A percentile compares a stretch with the other conserved stretches of the same genome.
Evolutionary conservation across 1,140 invertebrate species (phyloP).

Genomic region (Lerema accius): DNA sequence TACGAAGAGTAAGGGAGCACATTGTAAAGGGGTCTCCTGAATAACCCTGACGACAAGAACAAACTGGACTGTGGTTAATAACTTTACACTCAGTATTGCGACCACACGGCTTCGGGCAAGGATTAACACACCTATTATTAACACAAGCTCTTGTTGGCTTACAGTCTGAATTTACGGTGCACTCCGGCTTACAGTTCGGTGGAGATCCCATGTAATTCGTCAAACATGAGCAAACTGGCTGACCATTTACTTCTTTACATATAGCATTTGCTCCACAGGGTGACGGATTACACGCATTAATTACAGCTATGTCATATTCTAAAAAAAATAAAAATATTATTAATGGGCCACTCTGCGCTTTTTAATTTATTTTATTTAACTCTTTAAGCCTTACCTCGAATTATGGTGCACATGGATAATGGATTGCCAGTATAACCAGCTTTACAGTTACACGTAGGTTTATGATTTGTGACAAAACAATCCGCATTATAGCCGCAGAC

Average conservation of each 20-base stretch:
- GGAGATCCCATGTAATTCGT: slow-evolving; percentile 83
- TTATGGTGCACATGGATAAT: slow-evolving; percentile 84
- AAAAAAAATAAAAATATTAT: slow-evolving; percentile 42
- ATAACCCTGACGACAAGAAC: slow-evolving; percentile 82
- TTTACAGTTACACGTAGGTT: slow-evolving; percentile 90
- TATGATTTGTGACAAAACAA: slow-evolving; percentile 90
- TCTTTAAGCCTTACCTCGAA: slow-evolving; percentile 55
- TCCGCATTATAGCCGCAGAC: slow-evolving; percentile 91
- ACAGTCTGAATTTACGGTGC: slow-evolving; percentile 86
- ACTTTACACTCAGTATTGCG: slow-evolving; percentile 83
- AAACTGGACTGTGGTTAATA: slow-evolving; percentile 84
- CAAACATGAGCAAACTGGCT: slow-evolving; percentile 85
- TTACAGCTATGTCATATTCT: slow-evolving; percentile 53
- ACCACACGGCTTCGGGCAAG: slow-evolving; percentile 84
- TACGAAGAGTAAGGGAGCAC: slow-evolving; percentile 84
- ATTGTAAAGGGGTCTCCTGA: slow-evolving; percentile 84
- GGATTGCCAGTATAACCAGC: slow-evolving; percentile 90
- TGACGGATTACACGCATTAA: slow-evolving; percentile 83
- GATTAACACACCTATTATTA: slow-evolving; percentile 85
- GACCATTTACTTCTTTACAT: slow-evolving; percentile 71
- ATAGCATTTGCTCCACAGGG: slow-evolving; percentile 70
- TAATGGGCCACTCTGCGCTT: not conserved
- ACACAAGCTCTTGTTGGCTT: slow-evolving; percentile 84
- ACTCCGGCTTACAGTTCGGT: slow-evolving; percentile 85
- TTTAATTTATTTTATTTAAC: slow-evolving; percentile 10